Base-by-base conservation (phyloP, 2,797 vertebrate genomes). In the Megalops cyprinoides region DNA sequence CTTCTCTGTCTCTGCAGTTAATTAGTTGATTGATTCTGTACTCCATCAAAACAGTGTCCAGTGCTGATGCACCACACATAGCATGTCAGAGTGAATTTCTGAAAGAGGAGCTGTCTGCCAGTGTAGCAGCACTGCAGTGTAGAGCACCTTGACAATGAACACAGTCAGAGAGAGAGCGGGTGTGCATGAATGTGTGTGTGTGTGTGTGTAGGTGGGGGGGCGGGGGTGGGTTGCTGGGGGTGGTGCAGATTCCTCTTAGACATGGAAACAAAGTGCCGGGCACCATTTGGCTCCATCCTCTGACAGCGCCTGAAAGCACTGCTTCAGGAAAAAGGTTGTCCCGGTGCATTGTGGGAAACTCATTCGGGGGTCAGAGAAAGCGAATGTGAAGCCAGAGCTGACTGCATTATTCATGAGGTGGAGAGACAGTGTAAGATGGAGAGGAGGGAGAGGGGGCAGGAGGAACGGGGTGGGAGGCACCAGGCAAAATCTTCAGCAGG, bases 331-430 rank as follows among this genome's bases (percentile, higher is more conserved):
- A 37, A 65, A 62, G 15, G 58, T 34, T 55, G 62, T 48, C 28
- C 42, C 49, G 48, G 44, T 12, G 80, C 75, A 78, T 82, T 82
- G 79, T 80, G 76, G 74, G 25, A 82, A 71, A 65, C 37, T 77
- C 80, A 51, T 71, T 62, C 71, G 81, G 81, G n/a, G 80, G 83
- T 85, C 82, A 83, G 23, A 48, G 76, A 79, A 67, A 74, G 82
- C 37, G 53, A 67, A 48, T 46, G 48, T 44, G 46, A 69, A 34
- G n/a, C 44, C 49, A 76, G 46, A 4, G 48, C 73, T 51, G 74
- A 15, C 74, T 79, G 28, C 71, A 77, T 83, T 78, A 74, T 86
- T 86, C 60, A 86, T 73, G 49, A 74, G 53, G 44, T 12, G 58
- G 46, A 25, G 23, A 1, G 39, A 51, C 73, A 58, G 44, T 62